phyloP scores from a whole-genome alignment of 2,113 vertebrate species.

The Danio rerio region DNA sequence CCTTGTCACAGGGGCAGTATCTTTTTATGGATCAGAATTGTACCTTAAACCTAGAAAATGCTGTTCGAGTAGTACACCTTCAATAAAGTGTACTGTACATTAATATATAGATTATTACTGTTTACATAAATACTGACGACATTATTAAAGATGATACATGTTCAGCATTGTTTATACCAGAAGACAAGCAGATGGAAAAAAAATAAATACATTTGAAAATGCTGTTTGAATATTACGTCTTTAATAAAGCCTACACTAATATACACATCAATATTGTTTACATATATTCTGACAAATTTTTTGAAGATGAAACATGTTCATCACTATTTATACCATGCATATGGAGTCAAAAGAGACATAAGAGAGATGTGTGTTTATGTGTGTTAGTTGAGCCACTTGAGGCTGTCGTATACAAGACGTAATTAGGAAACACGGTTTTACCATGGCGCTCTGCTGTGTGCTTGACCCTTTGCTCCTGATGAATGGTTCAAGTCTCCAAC shows the following conservation, averaged over 20 bases:
- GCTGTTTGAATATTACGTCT: neutral
- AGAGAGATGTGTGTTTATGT: neutral
- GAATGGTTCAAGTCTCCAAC: slow-evolving; percentile 66
- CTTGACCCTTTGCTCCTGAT: slow-evolving; percentile 75
- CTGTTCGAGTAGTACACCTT: no score
- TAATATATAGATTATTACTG: no score
- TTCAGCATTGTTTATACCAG: no score
- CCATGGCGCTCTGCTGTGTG: slow-evolving; percentile 52
- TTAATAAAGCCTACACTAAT: neutral
- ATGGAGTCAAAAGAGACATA: neutral
- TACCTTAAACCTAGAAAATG: no score
- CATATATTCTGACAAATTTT: neutral
- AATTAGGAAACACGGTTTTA: slow-evolving; percentile 71
- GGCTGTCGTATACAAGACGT: slow-evolving; percentile 49
- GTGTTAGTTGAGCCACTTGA: slow-evolving; percentile 20
- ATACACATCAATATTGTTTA: neutral
- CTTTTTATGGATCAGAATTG: no score
- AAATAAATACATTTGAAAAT: no score
- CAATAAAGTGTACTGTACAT: no score
- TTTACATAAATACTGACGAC: no score
- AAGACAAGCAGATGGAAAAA: no score
- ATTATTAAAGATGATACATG: no score
- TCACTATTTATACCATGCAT: neutral
- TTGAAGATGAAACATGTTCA: neutral
- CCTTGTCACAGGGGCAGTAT: no score